Percentiles rank a stretch among this genome's conserved stretches.
These are phyloP conservation scores for Cheilosia scutellata DNA, from an alignment of 2,888 invertebrate genomes.

Conservation along the genomic window DNA sequence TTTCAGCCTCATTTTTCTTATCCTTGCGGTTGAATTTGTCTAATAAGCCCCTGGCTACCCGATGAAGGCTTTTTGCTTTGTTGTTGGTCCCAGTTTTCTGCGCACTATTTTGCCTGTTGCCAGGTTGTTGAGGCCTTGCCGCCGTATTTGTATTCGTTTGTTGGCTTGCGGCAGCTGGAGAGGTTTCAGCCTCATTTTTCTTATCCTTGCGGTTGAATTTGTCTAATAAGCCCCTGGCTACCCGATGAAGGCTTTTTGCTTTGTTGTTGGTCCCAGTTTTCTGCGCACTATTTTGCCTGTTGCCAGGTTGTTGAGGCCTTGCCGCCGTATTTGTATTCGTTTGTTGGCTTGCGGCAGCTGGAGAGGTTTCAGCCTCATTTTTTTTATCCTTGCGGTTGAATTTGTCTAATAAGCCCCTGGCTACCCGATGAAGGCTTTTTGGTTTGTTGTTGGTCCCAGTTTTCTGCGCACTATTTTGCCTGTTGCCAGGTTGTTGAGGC, in stretches of 20 bases:
- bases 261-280: neutral
- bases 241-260: neutral
- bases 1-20: neutral
- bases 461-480: neutral
- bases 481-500: neutral
- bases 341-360: neutral
- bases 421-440: neutral
- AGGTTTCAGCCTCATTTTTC: neutral
- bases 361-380: neutral
- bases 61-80: neutral
- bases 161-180: neutral
- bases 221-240: neutral
- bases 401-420: neutral
- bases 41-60: neutral
- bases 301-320: neutral
- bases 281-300: neutral
- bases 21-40: constrained; percentile 5
- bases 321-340: neutral
- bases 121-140: neutral
- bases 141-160: neutral
- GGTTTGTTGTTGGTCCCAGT: neutral
- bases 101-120: neutral
- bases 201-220: neutral
- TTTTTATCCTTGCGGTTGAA: neutral
- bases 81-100: neutral